These are phyloP conservation scores for Cantharis rufa DNA, from an alignment of 2,888 invertebrate species.

Conservation along the genomic window DNA sequence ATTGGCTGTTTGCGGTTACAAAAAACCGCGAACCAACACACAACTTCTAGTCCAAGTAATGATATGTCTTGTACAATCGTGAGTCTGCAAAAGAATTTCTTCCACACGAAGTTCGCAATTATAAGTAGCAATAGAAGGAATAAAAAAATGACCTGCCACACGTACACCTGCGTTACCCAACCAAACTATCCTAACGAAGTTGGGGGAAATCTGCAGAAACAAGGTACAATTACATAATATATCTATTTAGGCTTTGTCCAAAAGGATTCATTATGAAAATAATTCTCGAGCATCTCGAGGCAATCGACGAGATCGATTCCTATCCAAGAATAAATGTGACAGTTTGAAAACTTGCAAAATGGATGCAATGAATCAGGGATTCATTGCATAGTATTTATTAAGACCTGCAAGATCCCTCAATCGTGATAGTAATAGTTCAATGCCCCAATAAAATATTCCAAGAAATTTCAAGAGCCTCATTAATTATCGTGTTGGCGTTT, in stretches of 20 bases:
- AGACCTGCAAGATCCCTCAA: neutral
- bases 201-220: too few relatives aligned
- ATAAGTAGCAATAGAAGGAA: neutral
- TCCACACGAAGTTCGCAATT: constrained; percentile 2
- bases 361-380: neutral
- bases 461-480: constrained; percentile 36
- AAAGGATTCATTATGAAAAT: neutral
- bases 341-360: neutral
- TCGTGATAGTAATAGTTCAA: constrained; percentile 40
- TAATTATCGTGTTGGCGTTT: constrained; percentile 56
- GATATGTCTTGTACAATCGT: constrained; percentile 61
- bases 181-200: neutral
- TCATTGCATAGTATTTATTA: neutral
- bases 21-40: constrained; percentile 48
- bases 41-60: constrained; percentile 56
- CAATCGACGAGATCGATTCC: neutral
- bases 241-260: too few relatives aligned
- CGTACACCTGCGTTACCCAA: neutral
- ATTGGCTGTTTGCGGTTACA: constrained; percentile 58
- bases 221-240: too few relatives aligned
- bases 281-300: neutral
- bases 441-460: constrained; percentile 27
- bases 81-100: constrained; percentile 41
- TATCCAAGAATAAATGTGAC: neutral
- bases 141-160: neutral